Conservation (phyloP, 2,113 vertebrate species). For the Crotalus horridus region DNA sequence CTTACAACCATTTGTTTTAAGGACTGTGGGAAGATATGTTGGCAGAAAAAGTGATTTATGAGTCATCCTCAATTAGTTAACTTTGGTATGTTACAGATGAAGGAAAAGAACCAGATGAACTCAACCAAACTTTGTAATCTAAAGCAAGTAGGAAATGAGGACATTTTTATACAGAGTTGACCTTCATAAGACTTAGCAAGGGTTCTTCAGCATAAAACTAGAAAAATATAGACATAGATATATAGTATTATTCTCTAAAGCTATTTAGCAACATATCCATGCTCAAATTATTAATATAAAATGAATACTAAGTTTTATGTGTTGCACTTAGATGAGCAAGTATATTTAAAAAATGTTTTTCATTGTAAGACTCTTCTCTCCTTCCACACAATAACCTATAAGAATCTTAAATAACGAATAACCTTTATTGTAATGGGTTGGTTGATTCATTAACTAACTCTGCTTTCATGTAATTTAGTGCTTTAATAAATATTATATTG, state of each 20-base stretch:
- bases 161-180: neutral
- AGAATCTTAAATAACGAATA: neutral
- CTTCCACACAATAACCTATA: neutral
- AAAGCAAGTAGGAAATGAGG: neutral
- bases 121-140: neutral
- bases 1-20: neutral
- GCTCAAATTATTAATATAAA: neutral
- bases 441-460: neutral
- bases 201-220: neutral
- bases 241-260: neutral
- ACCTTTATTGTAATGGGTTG: neutral
- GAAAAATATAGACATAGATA: neutral
- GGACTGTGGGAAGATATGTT: neutral
- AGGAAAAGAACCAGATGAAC: neutral
- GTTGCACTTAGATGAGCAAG: neutral
- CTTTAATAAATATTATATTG: neutral
- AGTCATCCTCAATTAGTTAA: neutral
- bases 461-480: neutral
- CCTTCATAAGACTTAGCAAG: neutral
- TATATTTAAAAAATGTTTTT: neutral
- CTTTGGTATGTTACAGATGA: neutral
- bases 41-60: neutral
- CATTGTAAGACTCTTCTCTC: neutral
- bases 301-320: neutral
- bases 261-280: neutral